Base-by-base conservation (phyloP, 2,113 vertebrate species). In the Pelecanoides urinatrix region DNA sequence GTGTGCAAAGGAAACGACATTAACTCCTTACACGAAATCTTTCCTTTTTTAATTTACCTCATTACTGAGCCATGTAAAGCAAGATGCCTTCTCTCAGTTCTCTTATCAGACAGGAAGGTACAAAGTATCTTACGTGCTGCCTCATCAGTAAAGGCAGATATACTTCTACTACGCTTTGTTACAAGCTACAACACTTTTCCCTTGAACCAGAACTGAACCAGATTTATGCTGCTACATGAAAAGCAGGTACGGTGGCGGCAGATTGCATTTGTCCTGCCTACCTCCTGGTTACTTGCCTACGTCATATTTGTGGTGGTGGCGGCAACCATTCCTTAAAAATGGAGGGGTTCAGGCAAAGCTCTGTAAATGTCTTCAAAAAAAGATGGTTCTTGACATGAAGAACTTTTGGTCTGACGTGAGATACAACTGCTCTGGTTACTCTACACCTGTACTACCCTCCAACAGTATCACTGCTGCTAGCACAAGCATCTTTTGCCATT, bases 181-280 rank as follows among this genome's bases (percentile, higher is more conserved):
- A 62, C 17, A 16, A 32, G 27, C 20, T 26, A 11, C 9, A 55
- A 7, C 9, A 3, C 11, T 38, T 42, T 67, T 21, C 44, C 50
- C 40, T 8, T 8, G 16, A 81, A 36, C n/a, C n/a, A 13, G 18
- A 61, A 17, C 65, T 7, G 30, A 59, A 30, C 19, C 65, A 19
- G 22, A 19, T 42, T 42, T 4, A 45, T 1, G 16, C 25, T 10
- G 3, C 17, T 32, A 5, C 27, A 34, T 2, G 11, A 38, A 27
- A 22, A 50, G 17, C 29, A 13, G 0, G 0, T 2, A 30, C 0
- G 21, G 56, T 0, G 11, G 50, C 45, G 40, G 18, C 44, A 65
- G 52, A 23, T 1, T 13, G 16, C 30, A 8, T 17, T 4, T 63
- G 22, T 40, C 62, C 68, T 16, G 2, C 13, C 49, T 18, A 3